These are phyloP conservation scores for Rhodeus uyekii DNA, from an alignment of 2,797 vertebrate species.

Conservation along the genomic window DNA sequence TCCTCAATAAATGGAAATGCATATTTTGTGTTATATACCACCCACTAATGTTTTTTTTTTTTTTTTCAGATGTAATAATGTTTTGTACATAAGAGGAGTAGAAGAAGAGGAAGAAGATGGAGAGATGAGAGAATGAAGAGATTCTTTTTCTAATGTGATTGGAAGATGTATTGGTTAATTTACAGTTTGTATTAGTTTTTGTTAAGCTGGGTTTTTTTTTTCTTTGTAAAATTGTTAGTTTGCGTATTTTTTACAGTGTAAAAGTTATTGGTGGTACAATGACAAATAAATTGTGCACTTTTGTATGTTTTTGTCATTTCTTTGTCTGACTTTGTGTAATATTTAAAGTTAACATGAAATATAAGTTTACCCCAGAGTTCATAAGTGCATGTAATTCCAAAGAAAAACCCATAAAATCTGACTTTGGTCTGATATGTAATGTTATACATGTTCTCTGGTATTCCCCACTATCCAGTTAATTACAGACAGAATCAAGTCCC, in stretches of 20 bases:
- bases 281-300: slow-evolving; percentile 63
- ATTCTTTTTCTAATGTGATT: slow-evolving; percentile 35
- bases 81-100: slow-evolving; percentile 97
- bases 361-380: background rate
- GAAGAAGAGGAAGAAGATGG: slow-evolving; percentile 99
- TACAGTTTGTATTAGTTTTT: slow-evolving; percentile 51
- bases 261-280: slow-evolving; percentile 32
- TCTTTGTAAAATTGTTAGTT: slow-evolving; percentile 42
- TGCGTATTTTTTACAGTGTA: slow-evolving; percentile 46
- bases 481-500: background rate
- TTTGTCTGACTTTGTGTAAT: background rate
- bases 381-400: background rate
- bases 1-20: background rate
- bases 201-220: slow-evolving; percentile 27
- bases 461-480: background rate
- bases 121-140: slow-evolving; percentile 94
- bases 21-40: background rate
- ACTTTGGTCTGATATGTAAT: background rate
- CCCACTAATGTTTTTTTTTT: slow-evolving; percentile 34
- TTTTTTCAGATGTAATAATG: slow-evolving; percentile 92
- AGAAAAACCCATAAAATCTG: background rate
- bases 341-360: background rate
- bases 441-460: background rate
- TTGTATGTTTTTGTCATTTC: slow-evolving; percentile 56
- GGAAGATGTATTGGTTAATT: slow-evolving; percentile 47